Conservation (phyloP, 2,113 vertebrate genomes). For the Phaethornis superciliosus region DNA sequence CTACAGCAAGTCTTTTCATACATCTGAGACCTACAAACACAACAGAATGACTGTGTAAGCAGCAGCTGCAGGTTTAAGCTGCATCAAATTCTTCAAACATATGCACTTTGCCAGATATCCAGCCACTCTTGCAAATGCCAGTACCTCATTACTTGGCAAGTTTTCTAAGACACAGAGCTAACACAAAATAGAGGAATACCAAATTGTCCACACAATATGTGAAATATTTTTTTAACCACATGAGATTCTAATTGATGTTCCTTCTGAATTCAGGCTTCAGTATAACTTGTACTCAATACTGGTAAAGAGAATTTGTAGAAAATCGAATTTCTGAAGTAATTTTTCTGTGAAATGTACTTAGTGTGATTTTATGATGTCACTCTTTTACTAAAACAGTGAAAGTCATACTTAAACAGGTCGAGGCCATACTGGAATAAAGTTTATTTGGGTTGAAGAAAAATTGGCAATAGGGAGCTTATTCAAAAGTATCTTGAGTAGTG, state of each 20-base stretch:
- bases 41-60: slow-evolving; percentile 41
- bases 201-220: not conserved
- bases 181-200: not conserved
- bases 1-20: slow-evolving; percentile 57
- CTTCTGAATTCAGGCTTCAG: not conserved
- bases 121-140: slow-evolving; percentile 28
- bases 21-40: slow-evolving; percentile 50
- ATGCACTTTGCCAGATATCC: slow-evolving; percentile 39
- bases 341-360: not conserved
- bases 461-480: accelerated
- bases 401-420: not conserved
- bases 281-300: not conserved
- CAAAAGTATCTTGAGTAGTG: not conserved
- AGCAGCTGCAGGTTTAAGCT: slow-evolving; percentile 59
- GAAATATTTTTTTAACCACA: not conserved
- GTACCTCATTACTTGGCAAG: slow-evolving; percentile 18
- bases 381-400: not conserved
- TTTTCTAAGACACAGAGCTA: slow-evolving; percentile 6
- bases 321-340: not conserved
- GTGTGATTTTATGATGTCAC: not conserved
- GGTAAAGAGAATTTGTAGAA: not conserved
- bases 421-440: not conserved
- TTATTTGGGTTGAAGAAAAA: not conserved
- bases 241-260: not conserved
- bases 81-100: slow-evolving; percentile 55